Conservation (phyloP, 2,888 invertebrate species). For the Nomada ferruginata region DNA sequence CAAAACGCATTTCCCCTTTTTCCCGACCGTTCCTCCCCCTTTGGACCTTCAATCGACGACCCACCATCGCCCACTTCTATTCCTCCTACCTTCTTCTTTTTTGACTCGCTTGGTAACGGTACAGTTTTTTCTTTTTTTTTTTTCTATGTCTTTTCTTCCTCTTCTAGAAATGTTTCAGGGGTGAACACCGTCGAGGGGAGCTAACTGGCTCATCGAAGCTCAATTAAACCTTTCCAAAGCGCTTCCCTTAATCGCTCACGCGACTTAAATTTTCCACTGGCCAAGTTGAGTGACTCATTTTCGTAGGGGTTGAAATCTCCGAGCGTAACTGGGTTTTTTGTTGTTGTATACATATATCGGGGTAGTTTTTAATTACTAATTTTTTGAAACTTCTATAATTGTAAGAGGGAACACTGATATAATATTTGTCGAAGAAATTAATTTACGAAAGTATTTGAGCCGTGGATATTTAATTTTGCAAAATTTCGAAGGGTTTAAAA, state of each 20-base stretch:
- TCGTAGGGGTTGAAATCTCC: neutral
- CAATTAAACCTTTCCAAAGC: conserved; percentile 43
- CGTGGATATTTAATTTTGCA: neutral
- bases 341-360: too few species aligned
- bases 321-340: too few species aligned
- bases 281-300: conserved; percentile 9
- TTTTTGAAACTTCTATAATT: too few species aligned
- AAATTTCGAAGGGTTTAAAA: neutral
- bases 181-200: conserved; percentile 13
- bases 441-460: neutral
- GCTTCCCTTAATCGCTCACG: conserved; percentile 14
- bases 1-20: conserved; percentile 6
- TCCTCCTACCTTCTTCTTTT: neutral
- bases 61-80: neutral
- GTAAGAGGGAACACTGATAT: too few species aligned
- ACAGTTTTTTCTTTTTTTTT: neutral
- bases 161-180: neutral
- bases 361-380: too few species aligned
- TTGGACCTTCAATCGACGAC: neutral
- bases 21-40: neutral
- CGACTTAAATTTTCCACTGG: conserved; percentile 21
- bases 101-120: neutral
- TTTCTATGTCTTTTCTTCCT: neutral
- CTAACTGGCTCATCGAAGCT: conserved; percentile 40
- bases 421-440: too few species aligned